Percentiles rank a stretch among this genome's conserved stretches.
Conservation (phyloP, 2,888 invertebrate species). For the Lottia scabra region DNA sequence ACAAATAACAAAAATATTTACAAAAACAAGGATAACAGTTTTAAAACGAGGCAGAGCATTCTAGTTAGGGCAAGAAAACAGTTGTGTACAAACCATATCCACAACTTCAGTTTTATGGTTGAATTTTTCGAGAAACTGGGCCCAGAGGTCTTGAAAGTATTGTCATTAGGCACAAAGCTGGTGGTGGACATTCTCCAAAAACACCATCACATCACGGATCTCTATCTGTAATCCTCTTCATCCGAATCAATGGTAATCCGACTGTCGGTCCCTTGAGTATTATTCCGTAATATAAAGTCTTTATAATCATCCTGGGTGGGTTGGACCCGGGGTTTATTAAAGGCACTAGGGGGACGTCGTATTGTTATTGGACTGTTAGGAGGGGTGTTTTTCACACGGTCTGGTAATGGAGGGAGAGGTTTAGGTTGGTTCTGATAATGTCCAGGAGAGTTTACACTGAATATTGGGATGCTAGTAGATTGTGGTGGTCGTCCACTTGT, state of each 20-base stretch:
- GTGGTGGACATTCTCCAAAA: too few relatives aligned
- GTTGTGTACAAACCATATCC: too few relatives aligned
- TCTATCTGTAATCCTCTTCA: neutral
- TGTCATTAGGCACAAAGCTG: too few relatives aligned
- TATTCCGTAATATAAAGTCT: neutral
- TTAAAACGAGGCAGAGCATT: too few relatives aligned
- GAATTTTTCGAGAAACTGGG: too few relatives aligned
- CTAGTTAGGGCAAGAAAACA: too few relatives aligned
- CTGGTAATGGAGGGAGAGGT: neutral
- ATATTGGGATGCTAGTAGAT: neutral
- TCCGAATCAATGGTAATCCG: neutral
- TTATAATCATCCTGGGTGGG: conserved; percentile 20
- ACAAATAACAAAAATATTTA: too few relatives aligned
- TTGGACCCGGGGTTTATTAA: conserved; percentile 20
- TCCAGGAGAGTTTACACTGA: neutral
- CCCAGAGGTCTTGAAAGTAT: too few relatives aligned
- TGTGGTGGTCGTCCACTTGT: neutral
- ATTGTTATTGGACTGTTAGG: neutral
- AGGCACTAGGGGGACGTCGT: conserved; percentile 25
- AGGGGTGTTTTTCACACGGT: neutral
- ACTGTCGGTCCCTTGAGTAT: neutral
- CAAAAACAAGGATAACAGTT: too few relatives aligned
- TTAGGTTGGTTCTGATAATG: neutral
- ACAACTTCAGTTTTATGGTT: too few relatives aligned
- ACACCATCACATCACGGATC: neutral